Conservation (phyloP, 2,113 vertebrate species). For the Laticauda colubrina region DNA sequence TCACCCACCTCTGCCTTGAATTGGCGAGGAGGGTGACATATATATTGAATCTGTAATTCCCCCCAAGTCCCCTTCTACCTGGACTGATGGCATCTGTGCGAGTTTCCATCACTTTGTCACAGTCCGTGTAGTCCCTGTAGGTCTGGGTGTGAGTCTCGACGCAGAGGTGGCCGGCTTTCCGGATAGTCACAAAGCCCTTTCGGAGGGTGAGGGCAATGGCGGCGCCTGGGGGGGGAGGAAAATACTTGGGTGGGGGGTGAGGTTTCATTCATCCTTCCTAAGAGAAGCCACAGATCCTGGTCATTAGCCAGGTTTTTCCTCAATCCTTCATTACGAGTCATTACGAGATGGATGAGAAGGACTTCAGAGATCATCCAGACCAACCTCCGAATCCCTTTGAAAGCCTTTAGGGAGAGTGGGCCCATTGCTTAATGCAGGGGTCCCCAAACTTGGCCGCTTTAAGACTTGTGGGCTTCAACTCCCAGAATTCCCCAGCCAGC, state of each 20-base stretch:
- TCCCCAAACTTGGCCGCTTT: too few species aligned
- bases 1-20: not conserved
- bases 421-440: too few species aligned
- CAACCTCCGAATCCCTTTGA: not conserved
- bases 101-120: slow-evolving; percentile 80
- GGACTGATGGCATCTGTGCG: slow-evolving; percentile 74
- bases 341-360: not conserved
- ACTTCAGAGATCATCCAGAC: not conserved
- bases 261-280: too few species aligned
- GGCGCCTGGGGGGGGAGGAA: slow-evolving; percentile 58
- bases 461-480: too few species aligned
- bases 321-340: not conserved
- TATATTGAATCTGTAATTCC: accelerated
- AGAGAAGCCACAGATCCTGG: not conserved
- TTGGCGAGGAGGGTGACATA: not conserved
- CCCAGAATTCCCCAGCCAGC: too few species aligned
- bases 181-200: slow-evolving; percentile 84
- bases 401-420: not conserved
- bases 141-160: slow-evolving; percentile 67
- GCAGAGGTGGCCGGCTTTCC: slow-evolving; percentile 83
- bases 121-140: slow-evolving; percentile 78
- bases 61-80: slow-evolving; percentile 59
- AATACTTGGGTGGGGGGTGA: not conserved
- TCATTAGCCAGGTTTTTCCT: not conserved
- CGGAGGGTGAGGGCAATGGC: slow-evolving; percentile 67